Evolutionary conservation across 2,113 vertebrate species (phyloP).

Genomic region (Onychostoma macrolepis): DNA sequence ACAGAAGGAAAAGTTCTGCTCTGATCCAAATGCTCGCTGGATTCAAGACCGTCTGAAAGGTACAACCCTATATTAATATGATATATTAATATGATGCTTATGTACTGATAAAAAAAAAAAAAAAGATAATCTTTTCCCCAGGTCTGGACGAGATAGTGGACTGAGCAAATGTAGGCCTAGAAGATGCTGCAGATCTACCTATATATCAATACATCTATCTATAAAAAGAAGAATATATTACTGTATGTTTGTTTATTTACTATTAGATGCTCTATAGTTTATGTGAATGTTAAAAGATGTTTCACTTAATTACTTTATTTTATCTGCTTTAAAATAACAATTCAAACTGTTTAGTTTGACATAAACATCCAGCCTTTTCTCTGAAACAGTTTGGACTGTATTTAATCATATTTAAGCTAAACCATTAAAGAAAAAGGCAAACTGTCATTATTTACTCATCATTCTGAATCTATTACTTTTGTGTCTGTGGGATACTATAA

Average conservation of each 20-base stretch:
- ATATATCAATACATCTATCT: neutral
- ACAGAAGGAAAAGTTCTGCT: constrained; percentile 41
- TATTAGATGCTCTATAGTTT: neutral
- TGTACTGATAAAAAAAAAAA: neutral
- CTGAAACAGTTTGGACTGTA: neutral
- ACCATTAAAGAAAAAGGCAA: neutral
- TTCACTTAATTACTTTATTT: neutral
- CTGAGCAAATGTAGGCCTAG: neutral
- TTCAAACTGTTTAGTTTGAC: neutral
- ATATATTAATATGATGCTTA: neutral
- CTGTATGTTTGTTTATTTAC: neutral
- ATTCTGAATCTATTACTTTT: neutral
- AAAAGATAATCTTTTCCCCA: neutral
- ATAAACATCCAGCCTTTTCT: neutral
- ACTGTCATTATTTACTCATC: neutral
- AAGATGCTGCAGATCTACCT: neutral
- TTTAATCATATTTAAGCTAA: neutral
- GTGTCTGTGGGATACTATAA: neutral
- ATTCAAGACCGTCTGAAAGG: constrained; percentile 32
- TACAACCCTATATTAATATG: neutral
- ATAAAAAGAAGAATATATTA: neutral
- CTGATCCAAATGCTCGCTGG: constrained; percentile 47
- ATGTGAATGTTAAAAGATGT: neutral
- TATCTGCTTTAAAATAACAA: neutral
- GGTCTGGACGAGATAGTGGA: neutral